A percentile compares a stretch with the other conserved stretches of the same genome.
phyloP scores from a whole-genome alignment of 2,797 vertebrate genomes.

The Crypturellus tataupa region DNA sequence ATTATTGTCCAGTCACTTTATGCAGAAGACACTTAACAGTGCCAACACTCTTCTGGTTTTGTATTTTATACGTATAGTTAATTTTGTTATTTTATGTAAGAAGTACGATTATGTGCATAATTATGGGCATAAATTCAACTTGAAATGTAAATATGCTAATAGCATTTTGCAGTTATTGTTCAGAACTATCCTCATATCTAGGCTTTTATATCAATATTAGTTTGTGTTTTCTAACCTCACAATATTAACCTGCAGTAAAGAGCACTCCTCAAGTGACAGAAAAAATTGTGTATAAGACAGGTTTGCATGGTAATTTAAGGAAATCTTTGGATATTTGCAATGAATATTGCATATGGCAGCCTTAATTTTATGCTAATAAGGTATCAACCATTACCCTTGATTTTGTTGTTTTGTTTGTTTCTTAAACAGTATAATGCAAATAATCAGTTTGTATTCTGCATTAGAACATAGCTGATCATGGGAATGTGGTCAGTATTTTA shows the following conservation, averaged over 20 bases:
- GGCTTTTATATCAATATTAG: conserved; percentile 65
- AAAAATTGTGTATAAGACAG: conserved; percentile 47
- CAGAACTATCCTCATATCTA: not conserved
- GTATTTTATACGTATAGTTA: conserved; percentile 28
- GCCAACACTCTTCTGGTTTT: conserved; percentile 3
- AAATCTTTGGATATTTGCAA: conserved; percentile 66
- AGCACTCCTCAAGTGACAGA: conserved; percentile 36
- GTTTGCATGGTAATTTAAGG: conserved; percentile 66
- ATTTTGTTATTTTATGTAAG: conserved; percentile 18
- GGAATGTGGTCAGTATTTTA: conserved; percentile 43
- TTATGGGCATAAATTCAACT: conserved; percentile 31
- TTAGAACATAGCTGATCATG: conserved; percentile 17
- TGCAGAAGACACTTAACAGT: not conserved
- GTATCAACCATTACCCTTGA: conserved; percentile 43
- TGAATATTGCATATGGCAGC: conserved; percentile 65
- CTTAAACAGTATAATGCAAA: conserved; percentile 63
- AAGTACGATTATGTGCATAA: conserved; percentile 58
- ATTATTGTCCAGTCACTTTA: conserved; percentile 25
- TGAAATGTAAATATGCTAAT: conserved; percentile 57
- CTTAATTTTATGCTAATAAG: conserved; percentile 78
- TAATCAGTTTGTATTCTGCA: conserved; percentile 38
- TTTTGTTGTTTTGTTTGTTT: conserved; percentile 70
- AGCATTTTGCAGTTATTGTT: conserved; percentile 56
- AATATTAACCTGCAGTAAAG: conserved; percentile 57
- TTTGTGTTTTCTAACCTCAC: conserved; percentile 56